phyloP scores from a whole-genome alignment of 1,140 invertebrate genomes.

The Ridgeia piscesae region DNA sequence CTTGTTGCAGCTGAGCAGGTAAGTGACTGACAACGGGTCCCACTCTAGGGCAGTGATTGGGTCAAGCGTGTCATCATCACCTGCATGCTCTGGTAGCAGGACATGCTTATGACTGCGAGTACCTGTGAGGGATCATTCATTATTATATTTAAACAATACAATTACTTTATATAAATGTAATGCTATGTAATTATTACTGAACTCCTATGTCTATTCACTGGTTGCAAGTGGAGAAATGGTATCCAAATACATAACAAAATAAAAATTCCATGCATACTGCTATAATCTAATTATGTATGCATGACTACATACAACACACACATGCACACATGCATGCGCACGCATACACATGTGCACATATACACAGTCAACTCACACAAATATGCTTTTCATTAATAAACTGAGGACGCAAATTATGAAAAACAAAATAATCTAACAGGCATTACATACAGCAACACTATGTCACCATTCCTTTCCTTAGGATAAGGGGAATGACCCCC shows the following conservation, averaged over 20 bases:
- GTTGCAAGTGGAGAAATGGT: not conserved
- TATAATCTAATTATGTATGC: no score
- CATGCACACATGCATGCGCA: no score
- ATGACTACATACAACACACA: not conserved
- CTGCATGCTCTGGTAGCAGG: constrained; percentile 19
- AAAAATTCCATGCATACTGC: not conserved
- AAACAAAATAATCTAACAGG: no score
- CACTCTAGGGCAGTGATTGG: constrained; percentile 54
- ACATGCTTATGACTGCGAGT: constrained; percentile 29
- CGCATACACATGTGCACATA: no score
- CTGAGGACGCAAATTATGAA: no score
- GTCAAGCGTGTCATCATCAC: constrained; percentile 38
- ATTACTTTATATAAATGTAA: not conserved
- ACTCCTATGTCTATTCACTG: not conserved
- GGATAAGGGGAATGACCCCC: not conserved
- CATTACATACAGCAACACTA: not conserved
- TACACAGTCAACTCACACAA: no score
- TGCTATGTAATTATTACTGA: not conserved
- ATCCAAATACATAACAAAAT: no score
- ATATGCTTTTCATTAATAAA: no score
- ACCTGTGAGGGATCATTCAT: constrained; percentile 27
- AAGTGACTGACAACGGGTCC: constrained; percentile 60
- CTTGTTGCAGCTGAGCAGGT: constrained; percentile 54
- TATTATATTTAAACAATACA: not conserved
- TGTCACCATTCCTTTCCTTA: not conserved